These are phyloP conservation scores for Cheilosia soror DNA, from an alignment of 2,888 invertebrate species.

Conservation along the genomic window DNA sequence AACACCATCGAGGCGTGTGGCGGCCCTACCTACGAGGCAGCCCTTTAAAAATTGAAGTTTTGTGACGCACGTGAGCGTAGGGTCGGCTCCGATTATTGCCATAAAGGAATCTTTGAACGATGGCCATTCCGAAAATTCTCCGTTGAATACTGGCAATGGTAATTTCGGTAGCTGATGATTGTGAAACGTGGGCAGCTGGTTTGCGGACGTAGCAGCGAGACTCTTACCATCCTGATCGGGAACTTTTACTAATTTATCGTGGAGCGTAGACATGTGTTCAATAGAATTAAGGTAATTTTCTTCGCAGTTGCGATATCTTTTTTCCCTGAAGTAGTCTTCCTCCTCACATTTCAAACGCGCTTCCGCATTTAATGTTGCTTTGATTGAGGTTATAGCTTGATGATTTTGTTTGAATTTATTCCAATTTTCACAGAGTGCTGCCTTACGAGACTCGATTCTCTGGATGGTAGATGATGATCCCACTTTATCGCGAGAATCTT, in stretches of 20 bases:
- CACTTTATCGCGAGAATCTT: too few species aligned
- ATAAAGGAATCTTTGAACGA: too few species aligned
- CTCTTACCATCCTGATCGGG: not conserved
- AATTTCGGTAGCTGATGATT: too few species aligned
- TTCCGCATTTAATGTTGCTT: slow-evolving; percentile 8
- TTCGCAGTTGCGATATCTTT: not conserved
- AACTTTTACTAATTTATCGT: not conserved
- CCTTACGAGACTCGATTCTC: slow-evolving; percentile 11
- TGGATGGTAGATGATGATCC: not conserved
- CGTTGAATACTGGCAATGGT: too few species aligned
- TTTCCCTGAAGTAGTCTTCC: not conserved
- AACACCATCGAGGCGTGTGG: not conserved
- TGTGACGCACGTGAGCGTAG: slow-evolving; percentile 19
- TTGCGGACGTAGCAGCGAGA: slow-evolving; percentile 2
- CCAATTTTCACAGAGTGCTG: slow-evolving; percentile 14
- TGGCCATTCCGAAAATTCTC: too few species aligned
- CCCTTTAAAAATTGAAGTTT: slow-evolving; percentile 28
- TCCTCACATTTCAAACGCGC: not conserved
- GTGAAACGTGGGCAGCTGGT: not conserved
- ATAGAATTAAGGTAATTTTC: too few species aligned
- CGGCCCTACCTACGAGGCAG: slow-evolving; percentile 25
- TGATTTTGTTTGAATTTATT: slow-evolving; percentile 8
- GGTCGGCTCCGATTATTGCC: not conserved
- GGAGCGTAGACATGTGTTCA: not conserved
- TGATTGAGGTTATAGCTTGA: not conserved